Evolutionary conservation across 2,888 invertebrate genomes (phyloP), one percentile per base, ranked within the genome.

Genomic region (Caenorhabditis uteleia): DNA sequence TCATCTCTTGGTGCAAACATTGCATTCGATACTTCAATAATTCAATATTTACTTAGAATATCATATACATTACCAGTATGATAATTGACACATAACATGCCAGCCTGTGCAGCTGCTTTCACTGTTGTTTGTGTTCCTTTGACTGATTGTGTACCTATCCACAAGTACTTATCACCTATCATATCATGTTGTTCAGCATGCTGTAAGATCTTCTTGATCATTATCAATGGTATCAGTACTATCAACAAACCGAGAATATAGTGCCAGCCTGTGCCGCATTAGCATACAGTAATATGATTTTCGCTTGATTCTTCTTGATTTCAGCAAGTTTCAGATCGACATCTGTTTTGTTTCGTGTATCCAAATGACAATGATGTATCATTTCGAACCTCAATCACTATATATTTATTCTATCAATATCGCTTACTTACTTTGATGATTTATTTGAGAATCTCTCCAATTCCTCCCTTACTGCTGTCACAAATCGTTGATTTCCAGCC

Each of bases 161-260:
- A 95, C 10, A 95, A 91, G 85, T 93, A 94, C 84, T 93, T 93
- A 85, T 93, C 92, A 8, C 91, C 91, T 4, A 91, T 91, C 66
- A 92, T 88, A 74, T 90, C 90, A 12, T 84, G 75, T 77, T 89
- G 89, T 56, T 88, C 87, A 3, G 92, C 92, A 27, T 89, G 89
- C 29, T 88, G 87, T 77, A 94, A 86, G 7, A 33, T 7, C 21
- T 31, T 25, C 21, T 31, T 12, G 40, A 18, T 38, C 6, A 38
- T 26, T 36, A 18, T 26, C 2, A 2, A 27, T 2, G 14, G 16
- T 10, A 10, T 20, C 16, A 10, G 20, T 18, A 42, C 38, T 18
- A n/a, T 10, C 3, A n/a, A 8, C 18, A n/a, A 39, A 56, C 82
- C 50, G 79, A 87, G 77, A 95, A 87, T 8, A 82, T 75, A 8